phyloP scores from a whole-genome alignment of 2,113 vertebrate species.

The Nannospalax galili region DNA sequence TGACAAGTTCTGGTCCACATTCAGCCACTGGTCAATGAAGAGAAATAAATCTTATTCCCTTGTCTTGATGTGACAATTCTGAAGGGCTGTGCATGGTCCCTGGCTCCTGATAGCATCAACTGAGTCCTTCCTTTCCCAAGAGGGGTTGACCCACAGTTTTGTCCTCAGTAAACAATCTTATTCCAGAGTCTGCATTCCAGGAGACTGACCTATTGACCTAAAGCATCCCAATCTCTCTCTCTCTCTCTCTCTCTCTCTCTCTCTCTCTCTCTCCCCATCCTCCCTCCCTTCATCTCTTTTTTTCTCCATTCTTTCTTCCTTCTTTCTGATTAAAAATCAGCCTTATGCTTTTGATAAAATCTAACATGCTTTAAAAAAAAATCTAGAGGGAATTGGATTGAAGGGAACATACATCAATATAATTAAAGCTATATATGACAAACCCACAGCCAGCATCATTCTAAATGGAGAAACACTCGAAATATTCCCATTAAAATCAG shows the following conservation, averaged over 20 bases:
- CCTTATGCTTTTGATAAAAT: not conserved
- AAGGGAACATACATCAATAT: too few relatives aligned
- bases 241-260: too few relatives aligned
- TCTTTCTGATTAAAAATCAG: conserved; percentile 45
- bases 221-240: not conserved
- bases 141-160: not conserved
- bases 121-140: too few relatives aligned
- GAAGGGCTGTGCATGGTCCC: not conserved
- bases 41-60: not conserved
- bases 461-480: too few relatives aligned
- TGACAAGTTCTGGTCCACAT: not conserved
- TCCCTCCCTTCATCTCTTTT: not conserved
- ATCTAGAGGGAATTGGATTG: too few relatives aligned
- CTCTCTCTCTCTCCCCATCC: not conserved
- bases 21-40: not conserved
- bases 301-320: not conserved
- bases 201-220: not conserved
- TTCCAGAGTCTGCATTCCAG: conserved; percentile 27
- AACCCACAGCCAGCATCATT: too few relatives aligned
- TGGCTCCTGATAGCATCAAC: not conserved
- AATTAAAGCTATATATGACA: too few relatives aligned
- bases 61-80: not conserved
- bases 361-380: too few relatives aligned
- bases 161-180: not conserved
- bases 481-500: too few relatives aligned